Evolutionary conservation across 2,797 vertebrate species (phyloP).

Genomic region (Novumbra hubbsi): DNA sequence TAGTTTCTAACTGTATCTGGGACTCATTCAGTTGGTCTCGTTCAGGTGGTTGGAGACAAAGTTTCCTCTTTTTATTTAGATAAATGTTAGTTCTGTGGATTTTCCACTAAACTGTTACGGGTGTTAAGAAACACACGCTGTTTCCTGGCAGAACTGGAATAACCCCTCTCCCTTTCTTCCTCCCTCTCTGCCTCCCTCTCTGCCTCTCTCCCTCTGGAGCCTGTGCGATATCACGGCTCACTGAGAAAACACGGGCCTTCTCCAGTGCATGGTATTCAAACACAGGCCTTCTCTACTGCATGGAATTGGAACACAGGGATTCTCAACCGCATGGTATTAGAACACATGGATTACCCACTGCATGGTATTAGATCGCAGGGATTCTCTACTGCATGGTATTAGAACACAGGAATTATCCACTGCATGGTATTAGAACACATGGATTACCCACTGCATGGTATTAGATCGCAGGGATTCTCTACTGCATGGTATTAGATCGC

Average conservation of each 20-base stretch:
- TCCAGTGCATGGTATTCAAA: conserved; percentile 19
- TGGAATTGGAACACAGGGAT: background rate
- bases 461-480: no score
- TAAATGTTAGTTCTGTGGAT: conserved; percentile 72
- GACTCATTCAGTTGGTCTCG: background rate
- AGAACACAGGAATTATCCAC: background rate
- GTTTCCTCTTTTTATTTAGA: conserved; percentile 63
- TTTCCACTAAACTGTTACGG: conserved; percentile 60
- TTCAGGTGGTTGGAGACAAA: conserved; percentile 61
- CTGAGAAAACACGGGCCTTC: conserved; percentile 46
- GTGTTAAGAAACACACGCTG: conserved; percentile 40
- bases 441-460: no score
- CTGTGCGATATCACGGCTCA: conserved; percentile 49
- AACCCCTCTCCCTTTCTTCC: conserved; percentile 25
- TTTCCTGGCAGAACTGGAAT: conserved; percentile 61
- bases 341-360: conserved; percentile 42
- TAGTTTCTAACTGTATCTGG: conserved; percentile 42
- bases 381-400: background rate
- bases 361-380: conserved; percentile 16
- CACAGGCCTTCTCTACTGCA: conserved; percentile 9
- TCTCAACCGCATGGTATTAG: background rate
- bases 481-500: no score
- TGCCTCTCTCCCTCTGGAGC: background rate
- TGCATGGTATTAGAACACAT: background rate
- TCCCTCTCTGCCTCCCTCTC: background rate